Conservation (phyloP, 2,888 invertebrate species). For the Agrotis segetum region DNA sequence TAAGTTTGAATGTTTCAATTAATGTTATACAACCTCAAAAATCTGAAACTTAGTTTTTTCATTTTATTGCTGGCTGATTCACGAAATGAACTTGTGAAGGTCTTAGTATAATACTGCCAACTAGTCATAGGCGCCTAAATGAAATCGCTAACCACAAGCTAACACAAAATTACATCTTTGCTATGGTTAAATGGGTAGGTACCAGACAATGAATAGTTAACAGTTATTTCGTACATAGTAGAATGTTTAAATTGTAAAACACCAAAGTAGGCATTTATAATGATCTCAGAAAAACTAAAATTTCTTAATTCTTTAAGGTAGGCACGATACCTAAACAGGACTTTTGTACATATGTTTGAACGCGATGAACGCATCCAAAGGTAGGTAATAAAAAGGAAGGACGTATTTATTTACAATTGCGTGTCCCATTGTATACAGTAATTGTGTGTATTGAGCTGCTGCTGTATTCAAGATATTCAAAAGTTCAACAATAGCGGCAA, state of each 20-base stretch:
- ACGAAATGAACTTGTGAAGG: neutral
- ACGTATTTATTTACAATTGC: constrained; percentile 65
- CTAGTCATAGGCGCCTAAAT: neutral
- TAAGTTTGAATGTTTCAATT: constrained; percentile 6
- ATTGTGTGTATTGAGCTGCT: constrained; percentile 44
- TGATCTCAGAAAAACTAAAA: neutral
- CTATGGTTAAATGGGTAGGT: constrained; percentile 9
- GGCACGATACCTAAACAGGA: neutral
- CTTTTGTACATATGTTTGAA: constrained; percentile 54
- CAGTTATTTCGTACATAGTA: neutral
- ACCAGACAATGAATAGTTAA: neutral
- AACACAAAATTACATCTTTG: constrained; percentile 11
- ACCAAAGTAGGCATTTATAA: neutral
- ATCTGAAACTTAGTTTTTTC: no score
- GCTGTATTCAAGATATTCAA: constrained; percentile 42
- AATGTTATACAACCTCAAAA: neutral
- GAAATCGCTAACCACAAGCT: neutral
- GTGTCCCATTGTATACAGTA: constrained; percentile 40
- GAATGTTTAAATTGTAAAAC: neutral
- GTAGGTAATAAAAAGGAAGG: constrained; percentile 60
- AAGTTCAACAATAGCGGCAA: constrained; percentile 60
- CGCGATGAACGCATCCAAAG: constrained; percentile 68
- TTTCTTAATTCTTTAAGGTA: neutral
- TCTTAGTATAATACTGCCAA: no score
- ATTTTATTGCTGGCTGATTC: no score